Base-by-base conservation (phyloP, 1,140 invertebrate genomes). In the Pantala flavescens region DNA sequence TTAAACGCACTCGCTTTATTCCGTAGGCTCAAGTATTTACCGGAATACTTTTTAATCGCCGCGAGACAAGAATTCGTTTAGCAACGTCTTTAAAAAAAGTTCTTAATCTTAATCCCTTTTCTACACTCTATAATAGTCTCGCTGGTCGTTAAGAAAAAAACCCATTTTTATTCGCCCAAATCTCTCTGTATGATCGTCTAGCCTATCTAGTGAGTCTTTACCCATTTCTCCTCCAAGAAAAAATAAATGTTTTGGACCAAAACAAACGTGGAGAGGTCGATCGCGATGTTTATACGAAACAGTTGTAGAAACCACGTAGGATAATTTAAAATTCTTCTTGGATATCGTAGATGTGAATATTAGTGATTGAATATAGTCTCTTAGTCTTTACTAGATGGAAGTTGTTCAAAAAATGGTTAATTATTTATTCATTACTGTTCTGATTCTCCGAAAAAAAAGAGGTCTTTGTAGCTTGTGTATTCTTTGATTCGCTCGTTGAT, bases 201-300 rank as follows among this genome's bases (percentile, higher is more conserved):
- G 49, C 49, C 49, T 63, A 14, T 14, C 49, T 12, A 3, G n/a
- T 63, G 49, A 63, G 49, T 63, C 49, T 12, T 36, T 36, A 5
- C 28, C 28, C 2, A 36, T 36, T 36, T 36, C 28, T 36, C 28
- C 9, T 36, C 28, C 28, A 36, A 36, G 28, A 36, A 36, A n/a
- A 36, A 36, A 21, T 16, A 63, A 63, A 63, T 21, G 14, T 63
- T 63, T 63, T 63, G 49, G 49, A 63, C 49, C 49, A 63, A 63
- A 63, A 36, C n/a, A 19, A 63, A 63, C 49, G 49, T 63, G 49
- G 49, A 63, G 49, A 63, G 49, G 49, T 63, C 49, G 49, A 63
- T 63, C 49, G 49, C 49, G 49, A 63, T 63, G 49, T 63, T 63
- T 16, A 63, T 63, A 63, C 3, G n/a, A 63, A 63, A 63, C 49